Evolutionary conservation across 2,797 vertebrate genomes (phyloP).

Genomic region (Harpia harpyja): DNA sequence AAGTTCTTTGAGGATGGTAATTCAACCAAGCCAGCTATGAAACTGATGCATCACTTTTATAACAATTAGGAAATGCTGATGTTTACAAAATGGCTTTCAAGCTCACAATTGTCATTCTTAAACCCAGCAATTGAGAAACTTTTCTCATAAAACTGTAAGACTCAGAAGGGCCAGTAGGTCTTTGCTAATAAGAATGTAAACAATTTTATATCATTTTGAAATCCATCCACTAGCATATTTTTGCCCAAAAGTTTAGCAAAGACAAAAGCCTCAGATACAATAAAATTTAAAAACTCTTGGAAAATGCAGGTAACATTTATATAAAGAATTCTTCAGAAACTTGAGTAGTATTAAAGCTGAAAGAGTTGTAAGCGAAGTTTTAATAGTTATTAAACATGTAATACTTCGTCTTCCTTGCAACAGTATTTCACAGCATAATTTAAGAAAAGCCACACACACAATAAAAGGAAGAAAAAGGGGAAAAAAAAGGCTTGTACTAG

Average conservation of each 20-base stretch:
- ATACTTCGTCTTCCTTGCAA: slow-evolving; percentile 50
- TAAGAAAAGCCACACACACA: slow-evolving; percentile 66
- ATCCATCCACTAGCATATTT: background rate
- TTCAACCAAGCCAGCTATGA: background rate
- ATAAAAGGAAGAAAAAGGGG: slow-evolving; percentile 29
- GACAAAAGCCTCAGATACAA: background rate
- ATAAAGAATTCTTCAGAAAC: background rate
- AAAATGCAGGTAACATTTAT: background rate
- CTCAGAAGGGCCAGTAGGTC: background rate
- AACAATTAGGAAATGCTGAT: background rate
- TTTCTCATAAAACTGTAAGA: background rate
- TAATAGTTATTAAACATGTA: slow-evolving; percentile 38
- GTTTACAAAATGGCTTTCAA: background rate
- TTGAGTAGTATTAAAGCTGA: background rate
- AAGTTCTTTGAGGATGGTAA: slow-evolving; percentile 19
- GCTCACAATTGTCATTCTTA: background rate
- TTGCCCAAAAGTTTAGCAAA: background rate
- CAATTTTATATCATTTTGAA: background rate
- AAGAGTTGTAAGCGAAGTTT: background rate
- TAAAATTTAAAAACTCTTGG: background rate
- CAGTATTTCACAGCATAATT: slow-evolving; percentile 58
- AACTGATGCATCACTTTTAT: background rate
- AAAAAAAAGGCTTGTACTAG: slow-evolving; percentile 40
- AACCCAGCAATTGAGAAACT: background rate
- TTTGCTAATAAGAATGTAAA: background rate